phyloP scores from a whole-genome alignment of 2,888 invertebrate species.

The Torymus aiolomorphi region DNA sequence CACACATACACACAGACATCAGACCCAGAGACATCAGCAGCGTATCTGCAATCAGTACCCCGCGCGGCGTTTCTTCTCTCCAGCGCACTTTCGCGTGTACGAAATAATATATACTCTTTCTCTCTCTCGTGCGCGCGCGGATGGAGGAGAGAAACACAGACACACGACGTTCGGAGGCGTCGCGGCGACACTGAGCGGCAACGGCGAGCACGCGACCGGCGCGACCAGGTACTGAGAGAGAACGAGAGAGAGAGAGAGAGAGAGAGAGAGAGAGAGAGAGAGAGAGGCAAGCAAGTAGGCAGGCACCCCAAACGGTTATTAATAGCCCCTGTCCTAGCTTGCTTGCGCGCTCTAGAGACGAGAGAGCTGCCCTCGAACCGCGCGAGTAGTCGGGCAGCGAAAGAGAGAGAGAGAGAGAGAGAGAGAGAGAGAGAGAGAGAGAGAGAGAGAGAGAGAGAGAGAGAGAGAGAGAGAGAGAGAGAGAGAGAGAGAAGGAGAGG shows the following conservation, averaged over 20 bases:
- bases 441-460: too few species aligned
- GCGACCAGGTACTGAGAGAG: conserved; percentile 57
- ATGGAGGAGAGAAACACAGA: background rate
- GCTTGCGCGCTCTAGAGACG: conserved; percentile 61
- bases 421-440: too few species aligned
- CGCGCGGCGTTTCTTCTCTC: background rate
- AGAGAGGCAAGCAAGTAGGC: conserved; percentile 68
- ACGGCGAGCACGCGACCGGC: conserved; percentile 68
- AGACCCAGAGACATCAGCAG: background rate
- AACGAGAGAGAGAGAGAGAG: conserved; percentile 66
- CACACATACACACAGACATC: background rate
- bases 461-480: too few species aligned
- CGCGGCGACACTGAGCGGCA: conserved; percentile 75
- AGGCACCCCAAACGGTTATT: conserved; percentile 74
- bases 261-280: conserved; percentile 69
- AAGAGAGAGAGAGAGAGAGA: background rate
- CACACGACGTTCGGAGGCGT: conserved; percentile 61
- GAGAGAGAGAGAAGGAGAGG: too few species aligned
- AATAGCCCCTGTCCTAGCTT: conserved; percentile 75
- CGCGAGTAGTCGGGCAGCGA: background rate
- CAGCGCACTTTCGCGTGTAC: background rate
- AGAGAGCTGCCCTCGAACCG: conserved; percentile 36
- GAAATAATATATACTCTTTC: background rate
- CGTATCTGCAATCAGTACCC: too few species aligned
- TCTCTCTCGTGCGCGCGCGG: background rate